Percentiles rank a stretch among this genome's conserved stretches.
Conservation (phyloP, 2,797 vertebrate species). For the Denticeps clupeoides region DNA sequence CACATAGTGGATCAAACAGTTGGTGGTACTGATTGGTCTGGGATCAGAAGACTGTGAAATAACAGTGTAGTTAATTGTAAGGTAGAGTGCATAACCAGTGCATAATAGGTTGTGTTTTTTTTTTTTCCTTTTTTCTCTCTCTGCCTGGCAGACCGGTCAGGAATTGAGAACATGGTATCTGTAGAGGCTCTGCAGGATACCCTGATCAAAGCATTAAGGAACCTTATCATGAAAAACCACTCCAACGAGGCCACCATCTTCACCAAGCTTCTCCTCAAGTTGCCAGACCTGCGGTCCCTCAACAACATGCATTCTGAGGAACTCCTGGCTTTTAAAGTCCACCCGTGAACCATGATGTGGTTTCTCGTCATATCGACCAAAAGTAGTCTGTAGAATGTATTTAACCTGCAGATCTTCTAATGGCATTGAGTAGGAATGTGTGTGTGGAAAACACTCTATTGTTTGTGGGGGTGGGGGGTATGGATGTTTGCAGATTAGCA, state of each 20-base stretch:
- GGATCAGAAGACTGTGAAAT: too few relatives aligned
- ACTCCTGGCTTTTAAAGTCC: conserved; percentile 94
- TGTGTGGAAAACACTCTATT: conserved; percentile 44
- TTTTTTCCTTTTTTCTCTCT: neutral
- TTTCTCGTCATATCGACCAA: conserved; percentile 30
- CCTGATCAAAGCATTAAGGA: conserved; percentile 84
- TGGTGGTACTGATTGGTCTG: too few relatives aligned
- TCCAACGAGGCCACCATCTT: conserved; percentile 82
- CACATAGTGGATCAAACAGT: too few relatives aligned
- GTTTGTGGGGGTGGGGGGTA: conserved; percentile 27
- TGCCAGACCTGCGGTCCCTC: conserved; percentile 92
- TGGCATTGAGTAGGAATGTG: conserved; percentile 34
- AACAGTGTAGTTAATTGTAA: neutral
- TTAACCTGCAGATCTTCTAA: conserved; percentile 36
- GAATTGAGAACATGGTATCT: conserved; percentile 81
- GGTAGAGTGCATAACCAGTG: neutral
- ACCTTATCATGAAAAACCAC: conserved; percentile 90
- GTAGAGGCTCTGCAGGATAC: conserved; percentile 93
- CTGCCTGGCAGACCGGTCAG: conserved; percentile 74
- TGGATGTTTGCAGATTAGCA: conserved; percentile 19
- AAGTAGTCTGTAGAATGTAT: conserved; percentile 47
- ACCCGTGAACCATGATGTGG: conserved; percentile 45
- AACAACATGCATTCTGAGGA: conserved; percentile 99
- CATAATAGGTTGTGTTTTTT: neutral
- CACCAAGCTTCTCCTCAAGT: conserved; percentile 94